A percentile compares a stretch with the other conserved stretches of the same genome.
phyloP scores from a whole-genome alignment of 1,140 invertebrate species.

The Drosophila navojoa region DNA sequence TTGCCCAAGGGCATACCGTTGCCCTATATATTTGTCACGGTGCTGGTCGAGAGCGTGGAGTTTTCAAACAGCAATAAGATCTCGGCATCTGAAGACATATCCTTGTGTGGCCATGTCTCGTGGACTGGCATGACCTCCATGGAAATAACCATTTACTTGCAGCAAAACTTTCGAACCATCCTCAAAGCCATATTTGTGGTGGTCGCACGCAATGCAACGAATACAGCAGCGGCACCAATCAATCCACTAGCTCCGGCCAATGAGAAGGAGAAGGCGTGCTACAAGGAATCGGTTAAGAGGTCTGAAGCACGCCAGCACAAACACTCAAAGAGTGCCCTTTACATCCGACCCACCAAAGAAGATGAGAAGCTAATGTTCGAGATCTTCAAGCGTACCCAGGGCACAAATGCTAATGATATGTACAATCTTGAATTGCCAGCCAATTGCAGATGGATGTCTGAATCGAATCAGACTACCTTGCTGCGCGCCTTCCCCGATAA shows the following conservation, averaged over 20 bases:
- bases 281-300: constrained; percentile 84
- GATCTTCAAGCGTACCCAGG: constrained; percentile 86
- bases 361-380: constrained; percentile 89
- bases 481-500: constrained; percentile 68
- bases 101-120: constrained; percentile 89
- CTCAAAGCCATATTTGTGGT: constrained; percentile 89
- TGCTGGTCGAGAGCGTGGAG: constrained; percentile 89
- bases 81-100: constrained; percentile 87
- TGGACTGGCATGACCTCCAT: constrained; percentile 89
- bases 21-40: constrained; percentile 90
- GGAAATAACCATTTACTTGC: constrained; percentile 89
- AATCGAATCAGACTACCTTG: constrained; percentile 48
- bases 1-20: constrained; percentile 84
- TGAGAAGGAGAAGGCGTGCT: constrained; percentile 86
- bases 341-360: constrained; percentile 86
- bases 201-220: constrained; percentile 88
- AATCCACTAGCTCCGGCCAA: constrained; percentile 87
- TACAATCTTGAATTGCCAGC: constrained; percentile 83
- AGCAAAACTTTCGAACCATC: constrained; percentile 83
- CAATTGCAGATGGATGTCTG: constrained; percentile 88
- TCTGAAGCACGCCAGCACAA: constrained; percentile 84
- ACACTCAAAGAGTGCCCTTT: constrained; percentile 85
- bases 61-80: constrained; percentile 83
- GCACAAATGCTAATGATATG: constrained; percentile 80
- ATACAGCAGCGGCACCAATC: constrained; percentile 86